Conservation (phyloP, 2,888 invertebrate species). For the Galerucella pusilla region DNA sequence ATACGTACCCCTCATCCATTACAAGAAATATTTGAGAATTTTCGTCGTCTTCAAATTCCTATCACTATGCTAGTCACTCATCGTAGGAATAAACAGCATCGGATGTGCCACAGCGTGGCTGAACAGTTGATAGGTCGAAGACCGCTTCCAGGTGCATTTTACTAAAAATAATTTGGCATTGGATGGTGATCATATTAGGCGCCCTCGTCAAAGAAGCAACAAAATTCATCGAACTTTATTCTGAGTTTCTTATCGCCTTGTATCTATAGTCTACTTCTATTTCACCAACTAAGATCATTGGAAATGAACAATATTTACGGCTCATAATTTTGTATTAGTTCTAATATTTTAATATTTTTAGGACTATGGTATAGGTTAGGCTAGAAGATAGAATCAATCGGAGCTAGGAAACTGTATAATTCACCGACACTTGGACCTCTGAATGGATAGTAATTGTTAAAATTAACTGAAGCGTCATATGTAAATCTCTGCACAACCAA, state of each 20-base stretch:
- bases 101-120: slow-evolving; percentile 1
- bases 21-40: slow-evolving; percentile 3
- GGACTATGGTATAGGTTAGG: no score
- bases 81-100: slow-evolving; percentile 19
- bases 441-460: background rate
- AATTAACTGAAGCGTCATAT: background rate
- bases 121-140: background rate
- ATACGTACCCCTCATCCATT: slow-evolving; percentile 8
- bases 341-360: no score
- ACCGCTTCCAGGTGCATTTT: background rate
- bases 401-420: no score
- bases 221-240: no score
- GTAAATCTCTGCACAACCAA: background rate
- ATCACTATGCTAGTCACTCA: slow-evolving; percentile 18
- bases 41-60: slow-evolving; percentile 7
- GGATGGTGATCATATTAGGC: background rate
- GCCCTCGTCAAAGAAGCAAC: no score
- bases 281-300: no score
- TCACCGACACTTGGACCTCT: no score
- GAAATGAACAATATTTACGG: no score
- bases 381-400: no score
- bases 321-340: no score
- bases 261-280: no score
- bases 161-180: background rate
- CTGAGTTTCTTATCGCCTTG: no score